Conservation (phyloP, 2,888 invertebrate genomes). For the Serripes groenlandicus region DNA sequence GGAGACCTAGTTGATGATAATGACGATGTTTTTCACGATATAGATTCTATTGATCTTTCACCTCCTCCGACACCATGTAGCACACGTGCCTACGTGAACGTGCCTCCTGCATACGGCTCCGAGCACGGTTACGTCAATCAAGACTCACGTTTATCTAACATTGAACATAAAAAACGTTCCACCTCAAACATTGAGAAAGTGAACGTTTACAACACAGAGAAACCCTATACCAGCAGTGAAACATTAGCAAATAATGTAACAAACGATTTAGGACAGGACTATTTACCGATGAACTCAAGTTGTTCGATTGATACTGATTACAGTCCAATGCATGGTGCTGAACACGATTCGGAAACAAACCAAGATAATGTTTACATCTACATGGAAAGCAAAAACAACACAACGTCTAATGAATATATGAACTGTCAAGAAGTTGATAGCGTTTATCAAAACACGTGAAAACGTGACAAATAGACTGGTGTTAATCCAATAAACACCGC, state of each 20-base stretch:
- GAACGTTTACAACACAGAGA: not conserved
- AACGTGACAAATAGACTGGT: no score
- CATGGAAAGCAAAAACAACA: slow-evolving; percentile 2
- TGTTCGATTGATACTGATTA: not conserved
- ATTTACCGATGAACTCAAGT: not conserved
- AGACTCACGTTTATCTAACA: not conserved
- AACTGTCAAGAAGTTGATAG: not conserved
- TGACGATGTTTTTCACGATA: not conserved
- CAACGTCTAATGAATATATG: not conserved
- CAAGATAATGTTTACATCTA: slow-evolving; percentile 12
- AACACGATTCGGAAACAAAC: not conserved
- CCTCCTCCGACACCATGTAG: slow-evolving; percentile 4
- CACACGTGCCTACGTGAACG: not conserved
- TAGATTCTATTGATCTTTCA: slow-evolving; percentile 5
- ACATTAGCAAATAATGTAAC: not conserved
- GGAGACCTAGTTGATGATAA: not conserved
- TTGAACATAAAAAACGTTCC: not conserved
- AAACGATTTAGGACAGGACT: not conserved
- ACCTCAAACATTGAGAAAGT: not conserved
- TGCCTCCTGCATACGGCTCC: not conserved
- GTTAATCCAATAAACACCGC: no score
- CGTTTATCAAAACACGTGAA: slow-evolving; percentile 3
- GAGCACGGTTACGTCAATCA: slow-evolving; percentile 8
- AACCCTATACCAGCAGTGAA: not conserved
- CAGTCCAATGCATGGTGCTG: not conserved